phyloP scores from a whole-genome alignment of 2,888 invertebrate genomes.

The Actias luna region DNA sequence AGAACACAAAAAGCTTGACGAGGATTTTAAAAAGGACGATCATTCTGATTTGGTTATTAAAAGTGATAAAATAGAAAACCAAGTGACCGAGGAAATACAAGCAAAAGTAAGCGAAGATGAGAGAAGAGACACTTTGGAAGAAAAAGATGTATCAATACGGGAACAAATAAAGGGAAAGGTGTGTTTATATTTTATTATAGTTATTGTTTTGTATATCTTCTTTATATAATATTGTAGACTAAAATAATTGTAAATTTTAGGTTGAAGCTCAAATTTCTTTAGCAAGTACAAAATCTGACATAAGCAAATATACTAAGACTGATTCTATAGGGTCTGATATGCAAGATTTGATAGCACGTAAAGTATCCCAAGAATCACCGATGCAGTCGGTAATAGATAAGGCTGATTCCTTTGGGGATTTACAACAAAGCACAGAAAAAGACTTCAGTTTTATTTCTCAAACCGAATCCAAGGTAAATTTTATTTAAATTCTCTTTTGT shows the following conservation, averaged over 20 bases:
- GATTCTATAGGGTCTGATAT: constrained; percentile 72
- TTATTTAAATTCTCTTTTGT: background rate
- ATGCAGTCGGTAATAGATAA: constrained; percentile 65
- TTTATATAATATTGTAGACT: background rate
- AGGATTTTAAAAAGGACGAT: constrained; percentile 51
- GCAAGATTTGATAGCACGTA: constrained; percentile 55
- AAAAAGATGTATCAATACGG: constrained; percentile 58
- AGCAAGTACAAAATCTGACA: constrained; percentile 65
- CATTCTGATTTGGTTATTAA: constrained; percentile 35
- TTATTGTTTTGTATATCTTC: no score
- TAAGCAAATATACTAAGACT: constrained; percentile 70
- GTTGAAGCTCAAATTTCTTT: constrained; percentile 61
- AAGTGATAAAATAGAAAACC: constrained; percentile 54
- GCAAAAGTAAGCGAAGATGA: constrained; percentile 65
- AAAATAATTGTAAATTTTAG: constrained; percentile 43
- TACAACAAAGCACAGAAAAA: constrained; percentile 74
- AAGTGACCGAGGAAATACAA: constrained; percentile 56
- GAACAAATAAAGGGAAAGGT: constrained; percentile 62
- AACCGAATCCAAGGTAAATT: constrained; percentile 72
- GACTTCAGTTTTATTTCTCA: constrained; percentile 76
- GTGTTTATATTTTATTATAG: constrained; percentile 21
- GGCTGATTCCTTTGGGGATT: constrained; percentile 70
- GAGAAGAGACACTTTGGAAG: constrained; percentile 59
- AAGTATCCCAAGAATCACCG: constrained; percentile 68
- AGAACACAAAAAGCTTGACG: constrained; percentile 38